phyloP scores from a whole-genome alignment of 92 coral and sea anemone genomes.

The Heteractis magnifica region DNA sequence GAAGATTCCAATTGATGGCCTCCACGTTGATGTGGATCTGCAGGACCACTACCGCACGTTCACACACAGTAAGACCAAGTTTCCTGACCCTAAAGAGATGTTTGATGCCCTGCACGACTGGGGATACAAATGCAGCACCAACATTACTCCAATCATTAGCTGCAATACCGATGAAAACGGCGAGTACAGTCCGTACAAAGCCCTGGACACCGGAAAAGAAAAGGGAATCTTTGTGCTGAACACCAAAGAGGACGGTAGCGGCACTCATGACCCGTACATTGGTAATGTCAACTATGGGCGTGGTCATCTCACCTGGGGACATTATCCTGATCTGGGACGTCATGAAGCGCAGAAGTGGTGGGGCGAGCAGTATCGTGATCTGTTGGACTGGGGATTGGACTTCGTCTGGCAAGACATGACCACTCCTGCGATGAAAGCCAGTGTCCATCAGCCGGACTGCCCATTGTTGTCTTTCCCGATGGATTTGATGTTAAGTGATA shows the following conservation, averaged over 20 bases:
- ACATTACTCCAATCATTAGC: slow-evolving; percentile 74
- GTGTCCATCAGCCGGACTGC: slow-evolving; percentile 68
- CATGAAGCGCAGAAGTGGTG: slow-evolving; percentile 75
- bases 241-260: slow-evolving; percentile 61
- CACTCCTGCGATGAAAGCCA: slow-evolving; percentile 82
- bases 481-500: slow-evolving; percentile 71
- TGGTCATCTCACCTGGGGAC: slow-evolving; percentile 77
- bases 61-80: slow-evolving; percentile 68
- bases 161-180: slow-evolving; percentile 67
- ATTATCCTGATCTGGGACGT: slow-evolving; percentile 74
- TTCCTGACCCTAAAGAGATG: slow-evolving; percentile 74
- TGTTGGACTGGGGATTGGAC: slow-evolving; percentile 76
- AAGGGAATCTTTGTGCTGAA: slow-evolving; percentile 48
- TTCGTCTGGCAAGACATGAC: slow-evolving; percentile 88
- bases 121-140: slow-evolving; percentile 72
- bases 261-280: slow-evolving; percentile 46
- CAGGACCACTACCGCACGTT: slow-evolving; percentile 78
- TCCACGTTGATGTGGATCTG: slow-evolving; percentile 70
- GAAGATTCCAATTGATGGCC: slow-evolving; percentile 66
- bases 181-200: slow-evolving; percentile 59
- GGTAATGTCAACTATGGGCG: slow-evolving; percentile 85
- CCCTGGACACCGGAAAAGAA: slow-evolving; percentile 61
- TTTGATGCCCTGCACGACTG: slow-evolving; percentile 64
- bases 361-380: slow-evolving; percentile 78
- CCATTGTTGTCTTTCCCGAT: slow-evolving; percentile 69